phyloP scores from a whole-genome alignment of 1,140 invertebrate species.

The Aphidius ervi region DNA sequence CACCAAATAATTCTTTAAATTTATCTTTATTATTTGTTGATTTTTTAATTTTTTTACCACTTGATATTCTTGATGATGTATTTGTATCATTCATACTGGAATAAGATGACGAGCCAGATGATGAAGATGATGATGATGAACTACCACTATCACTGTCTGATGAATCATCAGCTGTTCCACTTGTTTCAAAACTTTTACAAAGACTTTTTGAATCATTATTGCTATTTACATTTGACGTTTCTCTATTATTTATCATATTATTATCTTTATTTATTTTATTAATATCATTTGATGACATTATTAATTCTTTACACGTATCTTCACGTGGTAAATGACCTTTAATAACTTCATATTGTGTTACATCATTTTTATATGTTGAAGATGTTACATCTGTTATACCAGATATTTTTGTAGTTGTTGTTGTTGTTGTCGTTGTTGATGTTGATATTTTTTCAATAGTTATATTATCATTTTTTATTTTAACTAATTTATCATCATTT shows the following conservation, averaged over 20 bases:
- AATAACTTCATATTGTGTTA: constrained; percentile 49
- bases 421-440: neutral
- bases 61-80: constrained; percentile 10
- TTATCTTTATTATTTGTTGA: constrained; percentile 15
- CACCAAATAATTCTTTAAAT: neutral
- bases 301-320: constrained; percentile 41
- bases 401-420: constrained; percentile 1
- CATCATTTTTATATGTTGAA: constrained; percentile 28
- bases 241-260: neutral
- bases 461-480: constrained; percentile 9
- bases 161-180: constrained; percentile 21
- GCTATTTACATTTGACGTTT: neutral
- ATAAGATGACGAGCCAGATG: constrained; percentile 13
- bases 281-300: constrained; percentile 35
- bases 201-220: neutral
- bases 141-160: constrained; percentile 32
- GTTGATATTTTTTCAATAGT: neutral
- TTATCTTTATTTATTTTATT: constrained; percentile 17
- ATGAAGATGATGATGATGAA: constrained; percentile 29
- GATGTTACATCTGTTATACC: constrained; percentile 5
- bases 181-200: constrained; percentile 8
- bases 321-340: constrained; percentile 46
- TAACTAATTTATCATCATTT: constrained; percentile 11
- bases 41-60: constrained; percentile 18
- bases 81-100: constrained; percentile 21